Evolutionary conservation across 2,113 vertebrate species (phyloP), one percentile per base, ranked within the genome.

Genomic region (Microcebus ravelobensis): DNA sequence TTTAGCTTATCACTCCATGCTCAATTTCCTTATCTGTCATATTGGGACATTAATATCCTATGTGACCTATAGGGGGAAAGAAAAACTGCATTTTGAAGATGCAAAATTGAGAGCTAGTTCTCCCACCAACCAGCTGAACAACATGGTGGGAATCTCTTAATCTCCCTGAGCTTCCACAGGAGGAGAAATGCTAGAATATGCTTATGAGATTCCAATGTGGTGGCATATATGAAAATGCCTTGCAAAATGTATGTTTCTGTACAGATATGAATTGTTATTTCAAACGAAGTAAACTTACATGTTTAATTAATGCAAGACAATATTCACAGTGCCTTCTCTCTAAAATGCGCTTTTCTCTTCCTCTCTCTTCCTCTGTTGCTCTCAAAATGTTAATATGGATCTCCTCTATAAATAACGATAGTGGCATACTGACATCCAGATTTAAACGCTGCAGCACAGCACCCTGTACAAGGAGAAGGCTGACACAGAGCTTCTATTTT

Each of bases 401-500:
- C 71, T 57, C 25, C 94, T 97, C 98, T 98, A 98, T 98, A 98
- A 98, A 98, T 98, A 98, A 93, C 1, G 0, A 57, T 11, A 85
- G 93, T 97, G 97, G 98, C 98, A 98, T 95, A 94, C 94, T 85
- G 87, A 25, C 83, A 98, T 92, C 81, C 96, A 95, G 98, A 96
- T 96, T 95, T 96, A 96, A 97, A 97, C n/a, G 21, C 61, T 29
- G 82, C 96, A 6, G 23, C 77, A 39, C 96, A 88, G 83, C 92
- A 88, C 97, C 97, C 96, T 9, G 0, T 31, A 0, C 91, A 76
- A 98, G 95, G 90, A 92, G 96, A 94, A 96, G 93, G 96, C 96
- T 97, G 96, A 96, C 98, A 98, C 97, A 90, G 82, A 0, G 96
- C 96, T 98, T 98, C 98, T 99, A 98, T 98, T 98, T 98, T 98